phyloP scores from a whole-genome alignment of 2,113 vertebrate genomes.

The Myiagra hebetior region DNA sequence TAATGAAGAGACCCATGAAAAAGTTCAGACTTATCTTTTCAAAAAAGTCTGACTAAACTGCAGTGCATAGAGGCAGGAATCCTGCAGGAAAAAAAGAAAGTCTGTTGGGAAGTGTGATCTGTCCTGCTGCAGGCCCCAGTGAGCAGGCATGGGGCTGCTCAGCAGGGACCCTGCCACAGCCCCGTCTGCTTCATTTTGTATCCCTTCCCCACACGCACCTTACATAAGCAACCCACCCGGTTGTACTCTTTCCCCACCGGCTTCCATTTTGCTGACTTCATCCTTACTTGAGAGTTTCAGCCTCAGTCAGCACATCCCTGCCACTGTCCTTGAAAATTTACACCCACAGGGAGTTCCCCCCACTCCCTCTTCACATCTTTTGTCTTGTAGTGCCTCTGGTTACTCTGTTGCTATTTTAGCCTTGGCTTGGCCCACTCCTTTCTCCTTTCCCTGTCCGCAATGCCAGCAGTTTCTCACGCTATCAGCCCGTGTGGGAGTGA shows the following conservation, averaged over 20 bases:
- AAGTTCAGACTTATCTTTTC: not conserved
- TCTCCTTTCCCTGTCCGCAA: not conserved
- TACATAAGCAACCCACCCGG: not conserved
- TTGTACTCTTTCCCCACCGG: not conserved
- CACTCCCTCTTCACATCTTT: not conserved
- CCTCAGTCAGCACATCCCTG: not conserved
- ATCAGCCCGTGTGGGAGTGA: accelerated
- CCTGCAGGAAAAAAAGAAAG: not conserved
- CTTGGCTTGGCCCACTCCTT: not conserved
- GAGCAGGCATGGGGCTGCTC: not conserved
- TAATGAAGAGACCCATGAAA: not conserved
- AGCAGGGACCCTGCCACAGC: not conserved
- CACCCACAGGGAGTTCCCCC: not conserved
- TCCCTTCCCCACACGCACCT: not conserved
- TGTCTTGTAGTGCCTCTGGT: not conserved
- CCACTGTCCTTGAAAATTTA: not conserved
- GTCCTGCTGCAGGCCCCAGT: not conserved
- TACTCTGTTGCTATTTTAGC: not conserved
- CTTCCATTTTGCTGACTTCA: not conserved
- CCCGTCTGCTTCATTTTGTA: not conserved
- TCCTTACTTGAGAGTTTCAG: not conserved
- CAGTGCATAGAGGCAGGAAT: not conserved
- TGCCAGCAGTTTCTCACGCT: not conserved
- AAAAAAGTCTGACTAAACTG: not conserved
- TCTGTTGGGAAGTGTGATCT: not conserved